A percentile compares a stretch with the other conserved stretches of the same genome.
phyloP scores from a whole-genome alignment of 2,797 vertebrate genomes.

The Mallotus villosus region DNA sequence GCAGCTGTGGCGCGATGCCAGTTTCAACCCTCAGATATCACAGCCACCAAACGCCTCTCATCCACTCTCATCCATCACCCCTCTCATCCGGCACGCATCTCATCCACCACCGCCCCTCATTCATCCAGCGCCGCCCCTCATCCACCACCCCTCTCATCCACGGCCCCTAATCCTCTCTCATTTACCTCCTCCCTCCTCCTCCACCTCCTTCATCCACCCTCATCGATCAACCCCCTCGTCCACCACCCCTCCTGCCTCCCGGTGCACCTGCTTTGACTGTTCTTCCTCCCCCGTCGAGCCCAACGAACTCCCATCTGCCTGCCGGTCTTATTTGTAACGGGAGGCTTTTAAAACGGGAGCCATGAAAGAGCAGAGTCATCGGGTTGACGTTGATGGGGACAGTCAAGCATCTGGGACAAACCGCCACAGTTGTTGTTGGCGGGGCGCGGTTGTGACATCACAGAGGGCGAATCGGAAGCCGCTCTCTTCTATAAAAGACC shows the following conservation, averaged over 20 bases:
- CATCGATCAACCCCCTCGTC: constrained; percentile 3
- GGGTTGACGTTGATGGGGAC: constrained; percentile 46
- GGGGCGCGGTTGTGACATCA: background rate
- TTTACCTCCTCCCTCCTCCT: background rate
- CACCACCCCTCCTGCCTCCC: constrained; percentile 35
- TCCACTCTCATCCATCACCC: constrained; percentile 24
- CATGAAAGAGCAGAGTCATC: constrained; percentile 54
- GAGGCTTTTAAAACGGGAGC: constrained; percentile 61
- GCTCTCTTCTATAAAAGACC: background rate
- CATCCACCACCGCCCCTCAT: too few species aligned
- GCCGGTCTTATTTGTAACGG: constrained; percentile 67
- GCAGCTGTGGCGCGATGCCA: constrained; percentile 28
- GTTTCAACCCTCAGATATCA: constrained; percentile 46
- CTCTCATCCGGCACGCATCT: constrained; percentile 17
- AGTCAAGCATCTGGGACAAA: constrained; percentile 27
- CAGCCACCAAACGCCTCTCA: constrained; percentile 58
- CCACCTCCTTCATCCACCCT: constrained; percentile 36
- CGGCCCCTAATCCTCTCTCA: constrained; percentile 22
- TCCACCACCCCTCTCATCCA: too few species aligned
- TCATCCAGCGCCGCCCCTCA: too few species aligned
- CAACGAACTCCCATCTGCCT: constrained; percentile 64
- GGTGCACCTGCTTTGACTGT: constrained; percentile 49
- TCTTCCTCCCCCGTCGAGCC: constrained; percentile 60
- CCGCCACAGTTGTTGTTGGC: background rate
- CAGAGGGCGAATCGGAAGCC: background rate